Conservation (phyloP, 1,140 invertebrate species). For the Whitmania pigra region DNA sequence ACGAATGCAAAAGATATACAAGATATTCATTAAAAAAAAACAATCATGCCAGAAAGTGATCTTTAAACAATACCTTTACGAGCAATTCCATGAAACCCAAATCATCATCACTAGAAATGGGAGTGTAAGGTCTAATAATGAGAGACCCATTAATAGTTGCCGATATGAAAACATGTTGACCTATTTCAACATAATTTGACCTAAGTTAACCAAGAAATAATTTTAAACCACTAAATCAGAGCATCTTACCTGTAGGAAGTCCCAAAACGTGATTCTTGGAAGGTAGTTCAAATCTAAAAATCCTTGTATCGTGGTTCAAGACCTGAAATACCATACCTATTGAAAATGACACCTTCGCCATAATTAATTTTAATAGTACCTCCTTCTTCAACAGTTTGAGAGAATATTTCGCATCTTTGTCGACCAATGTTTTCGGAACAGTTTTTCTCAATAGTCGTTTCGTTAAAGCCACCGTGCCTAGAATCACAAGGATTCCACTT, state of each 20-base stretch:
- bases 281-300: slow-evolving; percentile 79
- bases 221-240: neutral
- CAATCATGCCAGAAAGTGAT: neutral
- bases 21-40: neutral
- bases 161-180: slow-evolving; percentile 84
- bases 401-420: slow-evolving; percentile 57
- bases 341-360: neutral
- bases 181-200: slow-evolving; percentile 27
- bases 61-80: slow-evolving; percentile 60
- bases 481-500: no score
- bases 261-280: slow-evolving; percentile 75
- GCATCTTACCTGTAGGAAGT: slow-evolving; percentile 62
- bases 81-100: slow-evolving; percentile 87
- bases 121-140: slow-evolving; percentile 89
- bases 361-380: slow-evolving; percentile 29
- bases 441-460: no score
- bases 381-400: slow-evolving; percentile 78
- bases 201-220: neutral
- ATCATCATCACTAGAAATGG: slow-evolving; percentile 87
- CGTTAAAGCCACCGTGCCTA: no score
- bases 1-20: neutral
- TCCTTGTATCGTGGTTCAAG: slow-evolving; percentile 81
- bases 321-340: slow-evolving; percentile 43
- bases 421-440: no score
- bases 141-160: slow-evolving; percentile 76